Percentiles rank a stretch among this genome's conserved stretches.
phyloP scores from a whole-genome alignment of 1,140 invertebrate species.

The Drosophila kepulauana region DNA sequence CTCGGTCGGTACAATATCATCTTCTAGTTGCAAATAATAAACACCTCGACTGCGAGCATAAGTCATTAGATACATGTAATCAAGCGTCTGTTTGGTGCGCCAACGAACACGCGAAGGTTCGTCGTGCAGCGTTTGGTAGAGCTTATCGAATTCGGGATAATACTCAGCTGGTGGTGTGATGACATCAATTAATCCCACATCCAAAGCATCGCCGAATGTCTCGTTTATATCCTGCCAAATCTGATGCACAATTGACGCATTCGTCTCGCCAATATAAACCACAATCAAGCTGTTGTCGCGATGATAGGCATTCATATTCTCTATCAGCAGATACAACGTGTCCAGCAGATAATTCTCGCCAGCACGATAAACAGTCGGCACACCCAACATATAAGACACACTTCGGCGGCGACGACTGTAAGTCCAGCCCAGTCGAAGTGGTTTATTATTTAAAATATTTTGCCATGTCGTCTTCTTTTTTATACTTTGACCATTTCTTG shows the following conservation, averaged over 20 bases:
- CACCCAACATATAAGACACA: slow-evolving; percentile 46
- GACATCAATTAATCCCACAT: slow-evolving; percentile 45
- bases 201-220: slow-evolving; percentile 7
- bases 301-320: slow-evolving; percentile 11
- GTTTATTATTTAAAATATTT: background rate
- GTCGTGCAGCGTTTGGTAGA: slow-evolving; percentile 28
- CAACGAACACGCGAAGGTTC: slow-evolving; percentile 6
- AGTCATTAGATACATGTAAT: slow-evolving; percentile 54
- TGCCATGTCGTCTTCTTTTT: background rate
- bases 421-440: background rate
- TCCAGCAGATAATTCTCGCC: slow-evolving; percentile 23
- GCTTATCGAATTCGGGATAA: slow-evolving; percentile 38
- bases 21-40: slow-evolving; percentile 58
- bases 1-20: slow-evolving; percentile 25
- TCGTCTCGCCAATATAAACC: slow-evolving; percentile 48
- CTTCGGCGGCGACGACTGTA: slow-evolving; percentile 9
- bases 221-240: slow-evolving; percentile 11
- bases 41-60: slow-evolving; percentile 41
- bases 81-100: slow-evolving; percentile 49
- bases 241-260: slow-evolving; percentile 6
- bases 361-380: slow-evolving; percentile 39
- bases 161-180: slow-evolving; percentile 42
- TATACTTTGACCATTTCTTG: background rate
- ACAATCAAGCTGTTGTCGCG: slow-evolving; percentile 40
- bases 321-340: slow-evolving; percentile 30